Percentiles rank a stretch among this genome's conserved stretches.
Evolutionary conservation across 2,113 vertebrate species (phyloP).

Genomic region (Prochilodus magdalenae): DNA sequence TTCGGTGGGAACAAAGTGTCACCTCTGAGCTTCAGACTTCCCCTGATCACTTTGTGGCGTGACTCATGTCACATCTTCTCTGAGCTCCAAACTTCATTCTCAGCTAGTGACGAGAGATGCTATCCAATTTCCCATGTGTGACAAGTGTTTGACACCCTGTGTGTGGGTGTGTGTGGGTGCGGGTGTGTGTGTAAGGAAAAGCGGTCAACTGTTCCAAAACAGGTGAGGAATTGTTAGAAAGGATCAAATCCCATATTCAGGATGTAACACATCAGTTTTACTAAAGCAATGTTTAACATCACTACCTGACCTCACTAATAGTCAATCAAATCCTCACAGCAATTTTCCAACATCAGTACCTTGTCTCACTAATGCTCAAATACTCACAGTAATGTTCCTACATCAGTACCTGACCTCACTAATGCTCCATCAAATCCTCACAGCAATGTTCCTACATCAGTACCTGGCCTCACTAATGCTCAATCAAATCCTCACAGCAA

Average conservation of each 20-base stretch:
- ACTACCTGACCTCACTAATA: too few relatives aligned
- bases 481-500: too few relatives aligned
- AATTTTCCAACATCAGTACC: too few relatives aligned
- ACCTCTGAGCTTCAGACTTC: neutral
- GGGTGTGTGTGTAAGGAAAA: neutral
- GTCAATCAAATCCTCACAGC: too few relatives aligned
- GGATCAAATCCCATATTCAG: neutral
- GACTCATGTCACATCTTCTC: conserved; percentile 22
- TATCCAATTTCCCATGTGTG: conserved; percentile 40
- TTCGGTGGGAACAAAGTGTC: neutral
- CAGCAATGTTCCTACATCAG: too few relatives aligned
- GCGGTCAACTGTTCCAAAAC: too few relatives aligned
- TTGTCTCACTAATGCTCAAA: too few relatives aligned
- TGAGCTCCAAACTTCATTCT: conserved; percentile 29
- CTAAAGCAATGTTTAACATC: too few relatives aligned
- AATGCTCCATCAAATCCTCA: too few relatives aligned
- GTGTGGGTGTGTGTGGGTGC: neutral
- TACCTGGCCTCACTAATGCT: too few relatives aligned
- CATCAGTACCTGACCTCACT: too few relatives aligned
- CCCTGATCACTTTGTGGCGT: neutral
- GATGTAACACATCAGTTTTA: neutral
- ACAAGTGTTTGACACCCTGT: neutral
- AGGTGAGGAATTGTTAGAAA: neutral
- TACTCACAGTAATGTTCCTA: too few relatives aligned
- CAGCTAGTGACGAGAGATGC: conserved; percentile 8